A percentile compares a stretch with the other conserved stretches of the same genome.
phyloP scores from a whole-genome alignment of 2,888 invertebrate genomes.

The Leptogaster cylindrica region DNA sequence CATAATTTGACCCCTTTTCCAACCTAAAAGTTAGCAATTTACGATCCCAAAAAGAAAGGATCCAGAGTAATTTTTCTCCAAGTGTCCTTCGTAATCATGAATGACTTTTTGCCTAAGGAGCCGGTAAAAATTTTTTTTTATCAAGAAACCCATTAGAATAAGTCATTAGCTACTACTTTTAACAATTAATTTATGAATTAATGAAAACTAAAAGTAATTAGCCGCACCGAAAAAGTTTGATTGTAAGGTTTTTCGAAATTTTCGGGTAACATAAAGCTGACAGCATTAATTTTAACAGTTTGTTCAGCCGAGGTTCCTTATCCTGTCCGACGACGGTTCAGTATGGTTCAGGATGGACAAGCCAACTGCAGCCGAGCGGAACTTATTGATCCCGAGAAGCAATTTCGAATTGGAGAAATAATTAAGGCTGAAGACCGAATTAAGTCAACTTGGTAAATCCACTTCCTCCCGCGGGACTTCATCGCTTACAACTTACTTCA shows the following conservation, averaged over 20 bases:
- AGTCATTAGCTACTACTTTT: slow-evolving; percentile 21
- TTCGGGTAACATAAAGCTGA: slow-evolving; percentile 11
- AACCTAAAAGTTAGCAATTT: too few species aligned
- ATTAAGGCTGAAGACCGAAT: slow-evolving; percentile 13
- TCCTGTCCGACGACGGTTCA: background rate
- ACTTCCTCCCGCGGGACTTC: slow-evolving; percentile 7
- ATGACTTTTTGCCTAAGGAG: too few species aligned
- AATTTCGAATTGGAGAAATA: slow-evolving; percentile 1
- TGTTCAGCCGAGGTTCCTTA: background rate
- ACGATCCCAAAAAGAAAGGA: too few species aligned
- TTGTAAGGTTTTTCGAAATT: background rate
- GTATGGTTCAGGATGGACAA: background rate
- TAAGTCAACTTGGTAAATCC: slow-evolving; percentile 14
- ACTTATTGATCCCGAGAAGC: background rate
- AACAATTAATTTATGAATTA: slow-evolving; percentile 24
- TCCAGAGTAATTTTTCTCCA: too few species aligned
- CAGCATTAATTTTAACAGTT: slow-evolving; percentile 19
- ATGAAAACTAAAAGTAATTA: slow-evolving; percentile 26
- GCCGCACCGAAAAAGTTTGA: slow-evolving; percentile 6
- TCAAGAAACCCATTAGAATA: slow-evolving; percentile 16
- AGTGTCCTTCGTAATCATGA: too few species aligned
- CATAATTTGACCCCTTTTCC: too few species aligned
- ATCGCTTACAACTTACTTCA: slow-evolving; percentile 13
- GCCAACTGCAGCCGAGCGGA: background rate
- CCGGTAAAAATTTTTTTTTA: too few species aligned